Base-by-base conservation (phyloP, 2,888 invertebrate genomes). In the Ernsta delagoae region DNA sequence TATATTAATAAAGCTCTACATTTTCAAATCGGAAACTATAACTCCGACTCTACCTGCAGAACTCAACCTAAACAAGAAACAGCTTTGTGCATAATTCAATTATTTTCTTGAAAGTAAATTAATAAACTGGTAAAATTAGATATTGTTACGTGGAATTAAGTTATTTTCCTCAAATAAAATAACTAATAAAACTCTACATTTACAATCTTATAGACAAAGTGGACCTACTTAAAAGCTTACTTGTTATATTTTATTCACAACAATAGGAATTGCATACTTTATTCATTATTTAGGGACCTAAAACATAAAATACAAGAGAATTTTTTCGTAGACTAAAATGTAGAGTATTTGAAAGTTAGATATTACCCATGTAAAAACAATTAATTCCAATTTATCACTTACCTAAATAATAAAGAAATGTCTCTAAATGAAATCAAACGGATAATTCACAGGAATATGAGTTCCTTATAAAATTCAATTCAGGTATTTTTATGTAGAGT, bases 1-100 rank as follows among this genome's bases (percentile, higher is more conserved):
- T 57, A 56, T 68, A 68, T 68, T 68, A 68, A 62, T 41, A 57
- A 50, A 57, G 57, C 62, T 68, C 64, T 43, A 12, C 61, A 56
- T 68, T 68, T 57, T 62, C 45, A 62, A 68, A 68, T 68, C 61
- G 56, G 48, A 62, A 61, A 61, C 57, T 48, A 48, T 48, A 54
- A 61, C 48, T 24, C 61, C 36, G 48, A 16, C 8, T 56, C 56
- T 68, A 48, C 53, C 67, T 34, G 16, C 36, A 60, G 45, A 34
- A 54, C 36, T n/a, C 7, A 41, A 41, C 8, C 39, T 41, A 7
- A 16, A 54, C 1, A 11, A 45, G 5, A n/a, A 4, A 4, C 11
- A 43, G 3, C 5, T n/a, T 45, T 5, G 45, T 45, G 1, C 11
- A 31, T 31, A 3, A 3, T 3, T 31, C 4, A 31, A 4, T 1